A percentile compares a stretch with the other conserved stretches of the same genome.
These are phyloP conservation scores for Rhamphomyia laevipes DNA, from an alignment of 2,888 invertebrate genomes.

Conservation along the genomic window DNA sequence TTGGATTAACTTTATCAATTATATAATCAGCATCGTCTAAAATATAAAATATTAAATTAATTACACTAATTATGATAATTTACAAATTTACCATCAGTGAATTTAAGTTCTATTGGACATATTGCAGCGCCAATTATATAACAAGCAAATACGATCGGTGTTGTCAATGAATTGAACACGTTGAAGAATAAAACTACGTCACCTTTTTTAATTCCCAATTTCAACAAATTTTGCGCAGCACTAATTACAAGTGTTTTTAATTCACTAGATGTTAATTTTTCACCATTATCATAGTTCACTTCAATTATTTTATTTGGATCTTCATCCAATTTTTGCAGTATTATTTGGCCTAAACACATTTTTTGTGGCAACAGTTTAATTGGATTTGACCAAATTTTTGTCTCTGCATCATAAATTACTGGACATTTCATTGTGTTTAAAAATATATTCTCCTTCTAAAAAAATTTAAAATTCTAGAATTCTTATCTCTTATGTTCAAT, in stretches of 20 bases:
- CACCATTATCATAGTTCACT: not conserved
- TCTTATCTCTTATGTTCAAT: too few species aligned
- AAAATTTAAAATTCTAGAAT: too few species aligned
- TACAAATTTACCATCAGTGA: constrained; percentile 3
- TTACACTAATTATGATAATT: not conserved
- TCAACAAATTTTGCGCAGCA: not conserved
- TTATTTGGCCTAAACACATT: not conserved
- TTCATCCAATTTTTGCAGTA: constrained; percentile 1
- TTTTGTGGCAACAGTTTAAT: too few species aligned
- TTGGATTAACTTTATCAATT: not conserved
- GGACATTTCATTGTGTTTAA: not conserved
- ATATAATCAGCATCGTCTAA: constrained; percentile 3
- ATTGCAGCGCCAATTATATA: not conserved
- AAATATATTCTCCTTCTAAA: constrained; percentile 2
- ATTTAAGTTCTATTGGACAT: constrained; percentile 1
- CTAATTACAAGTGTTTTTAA: not conserved
- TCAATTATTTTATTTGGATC: constrained; percentile 1
- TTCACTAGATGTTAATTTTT: not conserved
- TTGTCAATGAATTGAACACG: not conserved
- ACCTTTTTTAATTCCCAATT: not conserved
- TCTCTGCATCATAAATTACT: too few species aligned
- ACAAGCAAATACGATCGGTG: constrained; percentile 1
- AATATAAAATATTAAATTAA: not conserved
- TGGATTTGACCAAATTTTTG: too few species aligned
- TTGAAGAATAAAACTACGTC: not conserved